A percentile compares a stretch with the other conserved stretches of the same genome.
Conservation (phyloP, 2,888 invertebrate species). For the Acanthosepion esculentum region DNA sequence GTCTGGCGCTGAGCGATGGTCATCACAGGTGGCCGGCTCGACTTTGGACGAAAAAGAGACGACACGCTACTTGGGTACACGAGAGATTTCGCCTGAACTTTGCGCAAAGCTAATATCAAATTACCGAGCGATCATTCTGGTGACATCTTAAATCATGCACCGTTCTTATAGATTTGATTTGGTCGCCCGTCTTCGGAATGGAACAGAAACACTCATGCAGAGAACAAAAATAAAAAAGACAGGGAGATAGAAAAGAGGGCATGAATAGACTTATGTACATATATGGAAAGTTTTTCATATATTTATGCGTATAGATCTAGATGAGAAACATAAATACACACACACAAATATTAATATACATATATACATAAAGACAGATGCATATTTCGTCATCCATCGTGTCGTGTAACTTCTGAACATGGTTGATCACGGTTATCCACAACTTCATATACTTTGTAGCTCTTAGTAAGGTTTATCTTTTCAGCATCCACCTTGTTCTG, state of each 20-base stretch:
- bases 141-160: slow-evolving; percentile 8
- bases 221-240: neutral
- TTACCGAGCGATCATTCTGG: slow-evolving; percentile 6
- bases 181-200: neutral
- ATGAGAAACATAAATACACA: too few species aligned
- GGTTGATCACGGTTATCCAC: too few species aligned
- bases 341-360: too few species aligned
- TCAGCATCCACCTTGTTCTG: too few species aligned
- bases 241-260: neutral
- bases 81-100: neutral
- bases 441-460: too few species aligned
- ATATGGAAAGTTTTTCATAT: too few species aligned
- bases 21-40: neutral
- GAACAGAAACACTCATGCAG: neutral
- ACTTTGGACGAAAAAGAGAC: neutral
- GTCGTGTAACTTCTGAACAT: too few species aligned
- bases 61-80: neutral
- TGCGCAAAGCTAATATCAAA: neutral
- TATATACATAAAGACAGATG: too few species aligned
- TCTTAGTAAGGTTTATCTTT: too few species aligned
- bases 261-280: neutral
- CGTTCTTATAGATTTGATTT: neutral
- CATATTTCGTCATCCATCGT: too few species aligned
- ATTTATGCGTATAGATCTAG: too few species aligned
- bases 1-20: neutral